Base-by-base conservation (phyloP, 2,888 invertebrate species). In the Phalangium opilio region DNA sequence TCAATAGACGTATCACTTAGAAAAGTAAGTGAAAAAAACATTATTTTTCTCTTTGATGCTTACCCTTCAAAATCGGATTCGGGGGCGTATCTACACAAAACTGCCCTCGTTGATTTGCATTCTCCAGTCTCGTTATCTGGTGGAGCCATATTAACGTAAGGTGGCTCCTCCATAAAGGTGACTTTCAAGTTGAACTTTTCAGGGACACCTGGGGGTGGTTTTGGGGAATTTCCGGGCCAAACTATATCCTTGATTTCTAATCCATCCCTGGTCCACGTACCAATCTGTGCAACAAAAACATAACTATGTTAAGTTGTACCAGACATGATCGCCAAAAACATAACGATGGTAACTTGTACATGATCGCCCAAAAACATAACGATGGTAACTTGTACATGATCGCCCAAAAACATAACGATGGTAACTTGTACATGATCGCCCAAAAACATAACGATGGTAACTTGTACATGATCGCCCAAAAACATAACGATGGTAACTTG, bases 181-280 rank as follows among this genome's bases (percentile, higher is more conserved):
- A 71, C 64, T 48, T 83, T 83, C 67, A 96, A 76, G 69, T 91
- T 87, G 67, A 93, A 91, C 68, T 90, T 91, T 66, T 93, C 91
- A 0, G 96, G 95, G 12, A 90, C 87, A 32, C 96, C 96, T 65
- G 87, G 87, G 0, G 98, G 98, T 8, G 96, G 96, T 20, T 87
- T 89, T 62, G 91, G 87, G 48, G 82, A 77, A 56, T 85, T 84
- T 5, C 95, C 96, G 0, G 96, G 96, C 98, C 98, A 98, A 15
- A 93, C 89, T 57, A 98, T 95, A 43, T 58, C 96, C 63, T 91
- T 86, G 63, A 98, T 93, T 61, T 87, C 83, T 41, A 98, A 73
- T 5, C 65, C 67, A 35, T 64, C 59, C 41, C 82, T 82, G 60
- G 87, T 85, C 89, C 91, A 91, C 8, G 83, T 83, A 11, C 91